Evolutionary conservation across 2,113 vertebrate genomes (phyloP), one percentile per base, ranked within the genome.

Genomic region (Neotoma lepida): DNA sequence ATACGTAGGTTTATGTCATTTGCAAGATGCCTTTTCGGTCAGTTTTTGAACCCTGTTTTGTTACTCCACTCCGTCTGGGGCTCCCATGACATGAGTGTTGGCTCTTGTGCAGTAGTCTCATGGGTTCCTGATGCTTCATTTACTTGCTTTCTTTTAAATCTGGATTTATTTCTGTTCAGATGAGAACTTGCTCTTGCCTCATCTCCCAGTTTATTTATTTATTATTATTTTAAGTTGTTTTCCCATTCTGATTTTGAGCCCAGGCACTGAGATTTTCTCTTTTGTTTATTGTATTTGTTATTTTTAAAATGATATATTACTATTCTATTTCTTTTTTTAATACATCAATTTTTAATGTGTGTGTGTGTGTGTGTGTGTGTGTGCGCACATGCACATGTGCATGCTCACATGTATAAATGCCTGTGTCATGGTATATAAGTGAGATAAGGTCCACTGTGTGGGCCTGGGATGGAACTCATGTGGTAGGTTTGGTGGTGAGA

Each of bases 161-260:
- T 3, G 76, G 10, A 15, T 78, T 93, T 64, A 22, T 63, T 88
- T 41, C 58, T 61, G 0, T 76, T 86, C 33, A 71, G 44, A 46
- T 26, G 30, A 71, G 73, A 28, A 74, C 24, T 87, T 77, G 68
- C 58, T 56, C 51, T 63, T 77, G 30, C 30, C 35, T 61, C 46
- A 33, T 81, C 8, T 90, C 76, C 15, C 17, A 35, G 39, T 68
- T 90, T 22, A 64, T 9, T 39, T 70, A 20, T 41, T 88, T 89
- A 17, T 87, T 22, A 56, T 54, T 63, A 20, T 41, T 88, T 89
- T 18, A 35, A 81, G 4, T 26, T 89, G 0, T 80, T 9, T 5
- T 88, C 9, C 33, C 1, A 15, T 93, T 93, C 70, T 91, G 63
- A 78, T 89, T 86, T 85, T 94, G 15, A 93, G 28, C 4, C 44